These are phyloP conservation scores for Lates calcarifer DNA, from an alignment of 2,113 vertebrate species.

Conservation along the genomic window DNA sequence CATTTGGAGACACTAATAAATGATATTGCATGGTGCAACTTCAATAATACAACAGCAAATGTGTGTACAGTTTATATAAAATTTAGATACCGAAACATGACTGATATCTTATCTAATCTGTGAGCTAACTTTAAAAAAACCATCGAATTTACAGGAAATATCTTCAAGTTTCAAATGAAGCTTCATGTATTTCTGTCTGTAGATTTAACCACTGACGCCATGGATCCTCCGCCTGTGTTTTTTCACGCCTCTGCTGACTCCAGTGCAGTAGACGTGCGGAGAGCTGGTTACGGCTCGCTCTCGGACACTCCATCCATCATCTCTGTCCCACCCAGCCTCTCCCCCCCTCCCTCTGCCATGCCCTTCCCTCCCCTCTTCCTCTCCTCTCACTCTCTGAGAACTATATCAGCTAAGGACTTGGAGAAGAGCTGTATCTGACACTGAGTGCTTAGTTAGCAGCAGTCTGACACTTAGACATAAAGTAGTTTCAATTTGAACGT, in stretches of 20 bases:
- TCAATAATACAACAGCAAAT: not conserved
- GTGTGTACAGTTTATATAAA: not conserved
- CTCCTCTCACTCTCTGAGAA: slow-evolving; percentile 77
- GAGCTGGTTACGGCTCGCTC: slow-evolving; percentile 78
- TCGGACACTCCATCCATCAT: slow-evolving; percentile 83
- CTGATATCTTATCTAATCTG: not conserved
- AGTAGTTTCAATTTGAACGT: not conserved
- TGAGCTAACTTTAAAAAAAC: not conserved
- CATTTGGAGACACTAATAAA: no score
- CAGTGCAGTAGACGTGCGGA: slow-evolving; percentile 43
- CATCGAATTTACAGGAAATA: not conserved
- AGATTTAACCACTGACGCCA: slow-evolving; percentile 76
- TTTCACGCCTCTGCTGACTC: slow-evolving; percentile 66
- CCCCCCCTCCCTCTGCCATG: slow-evolving; percentile 77
- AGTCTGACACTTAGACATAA: not conserved
- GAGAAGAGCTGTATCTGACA: slow-evolving; percentile 81
- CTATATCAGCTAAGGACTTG: slow-evolving; percentile 83
- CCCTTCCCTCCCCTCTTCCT: slow-evolving; percentile 75
- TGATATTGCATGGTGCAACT: not conserved
- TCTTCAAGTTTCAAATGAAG: not conserved
- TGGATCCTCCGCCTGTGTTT: slow-evolving; percentile 70
- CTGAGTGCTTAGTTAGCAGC: not conserved
- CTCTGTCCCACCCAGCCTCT: slow-evolving; percentile 79
- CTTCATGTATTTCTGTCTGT: slow-evolving; percentile 12
- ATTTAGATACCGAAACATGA: not conserved